Conservation (phyloP, 23 tunicate species). For the Trididemnum nubilum region DNA sequence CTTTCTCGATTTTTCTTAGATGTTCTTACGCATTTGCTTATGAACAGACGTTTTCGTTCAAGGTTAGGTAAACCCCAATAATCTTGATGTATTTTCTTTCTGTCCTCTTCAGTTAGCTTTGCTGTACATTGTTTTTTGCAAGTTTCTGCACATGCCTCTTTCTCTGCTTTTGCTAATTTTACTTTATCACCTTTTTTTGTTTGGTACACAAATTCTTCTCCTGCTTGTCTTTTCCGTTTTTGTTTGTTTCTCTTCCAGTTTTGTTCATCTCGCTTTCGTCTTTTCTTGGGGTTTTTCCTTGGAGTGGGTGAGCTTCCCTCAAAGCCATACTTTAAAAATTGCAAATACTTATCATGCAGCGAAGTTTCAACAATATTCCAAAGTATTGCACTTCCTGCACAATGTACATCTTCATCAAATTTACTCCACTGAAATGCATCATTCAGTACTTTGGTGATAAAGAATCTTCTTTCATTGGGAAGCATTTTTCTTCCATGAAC, state of each 20-base stretch:
- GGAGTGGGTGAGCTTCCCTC: background rate
- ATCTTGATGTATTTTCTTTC: slow-evolving; percentile 1
- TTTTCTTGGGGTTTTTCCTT: background rate
- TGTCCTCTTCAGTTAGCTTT: background rate
- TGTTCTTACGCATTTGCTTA: background rate
- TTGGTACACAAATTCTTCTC: slow-evolving; percentile 8
- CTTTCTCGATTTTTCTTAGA: background rate
- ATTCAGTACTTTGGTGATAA: background rate
- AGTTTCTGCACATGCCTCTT: background rate
- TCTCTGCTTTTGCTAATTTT: background rate
- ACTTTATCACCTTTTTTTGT: background rate
- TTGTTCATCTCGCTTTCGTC: slow-evolving; percentile 5
- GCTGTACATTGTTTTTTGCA: background rate
- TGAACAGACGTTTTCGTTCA: background rate
- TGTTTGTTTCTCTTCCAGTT: background rate
- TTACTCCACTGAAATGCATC: background rate
- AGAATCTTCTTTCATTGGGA: background rate
- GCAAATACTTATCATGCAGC: background rate
- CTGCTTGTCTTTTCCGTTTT: slow-evolving; percentile 3
- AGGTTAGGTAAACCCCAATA: background rate
- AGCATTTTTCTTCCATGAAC: background rate
- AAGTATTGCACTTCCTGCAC: background rate
- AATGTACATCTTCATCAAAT: background rate
- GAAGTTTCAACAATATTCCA: background rate
- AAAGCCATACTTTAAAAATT: background rate